Percentiles rank a stretch among this genome's conserved stretches.
These are phyloP conservation scores for Scaptomyza polygonia DNA, from an alignment of 2,888 invertebrate species.

Conservation along the genomic window DNA sequence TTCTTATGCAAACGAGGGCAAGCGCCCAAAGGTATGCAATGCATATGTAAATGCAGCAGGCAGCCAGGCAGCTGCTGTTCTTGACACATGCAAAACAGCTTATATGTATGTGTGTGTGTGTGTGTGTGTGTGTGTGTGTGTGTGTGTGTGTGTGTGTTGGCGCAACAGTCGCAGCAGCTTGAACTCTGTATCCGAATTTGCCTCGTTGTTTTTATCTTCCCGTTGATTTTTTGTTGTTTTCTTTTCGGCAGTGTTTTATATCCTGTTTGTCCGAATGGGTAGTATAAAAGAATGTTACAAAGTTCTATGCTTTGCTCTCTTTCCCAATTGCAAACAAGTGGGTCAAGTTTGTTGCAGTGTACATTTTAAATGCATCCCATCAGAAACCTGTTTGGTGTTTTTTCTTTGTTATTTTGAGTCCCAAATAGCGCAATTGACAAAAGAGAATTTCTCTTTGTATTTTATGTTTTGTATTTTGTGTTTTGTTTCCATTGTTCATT, in stretches of 20 bases:
- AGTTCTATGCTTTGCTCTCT: background rate
- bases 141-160: constrained; percentile 28
- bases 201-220: background rate
- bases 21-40: constrained; percentile 74
- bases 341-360: constrained; percentile 34
- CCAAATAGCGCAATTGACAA: background rate
- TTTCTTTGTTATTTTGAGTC: background rate
- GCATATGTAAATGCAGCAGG: constrained; percentile 59
- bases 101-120: constrained; percentile 14
- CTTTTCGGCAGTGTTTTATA: constrained; percentile 23
- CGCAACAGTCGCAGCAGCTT: constrained; percentile 32
- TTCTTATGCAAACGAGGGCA: constrained; percentile 65
- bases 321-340: constrained; percentile 18
- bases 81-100: constrained; percentile 72
- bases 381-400: background rate
- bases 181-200: constrained; percentile 13
- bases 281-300: constrained; percentile 22
- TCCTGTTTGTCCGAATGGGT: constrained; percentile 18
- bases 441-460: background rate
- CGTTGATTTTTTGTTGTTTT: constrained; percentile 3
- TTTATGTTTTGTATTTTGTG: no score
- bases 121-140: constrained; percentile 13
- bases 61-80: constrained; percentile 21
- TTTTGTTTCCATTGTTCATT: background rate
- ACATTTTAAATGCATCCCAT: constrained; percentile 1